These are phyloP conservation scores for Lutjanus argentimaculatus DNA, from an alignment of 2,797 vertebrate genomes.

Conservation along the genomic window DNA sequence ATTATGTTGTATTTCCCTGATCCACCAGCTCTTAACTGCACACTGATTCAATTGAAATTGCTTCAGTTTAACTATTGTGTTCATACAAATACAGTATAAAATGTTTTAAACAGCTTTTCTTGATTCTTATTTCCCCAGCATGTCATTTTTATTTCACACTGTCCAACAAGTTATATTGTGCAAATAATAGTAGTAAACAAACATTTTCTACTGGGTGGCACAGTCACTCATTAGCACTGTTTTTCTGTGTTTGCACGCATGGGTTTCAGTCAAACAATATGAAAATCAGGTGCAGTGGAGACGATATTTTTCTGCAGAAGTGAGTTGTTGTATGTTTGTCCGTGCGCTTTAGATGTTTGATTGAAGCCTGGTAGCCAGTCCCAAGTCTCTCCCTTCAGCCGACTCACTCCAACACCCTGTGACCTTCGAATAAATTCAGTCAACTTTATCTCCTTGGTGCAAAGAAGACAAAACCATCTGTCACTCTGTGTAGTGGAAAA, in stretches of 20 bases:
- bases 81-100: background rate
- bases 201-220: background rate
- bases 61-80: background rate
- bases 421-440: background rate
- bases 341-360: background rate
- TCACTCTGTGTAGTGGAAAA: background rate
- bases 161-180: background rate
- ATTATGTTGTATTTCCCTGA: too few species aligned
- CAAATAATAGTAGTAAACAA: background rate
- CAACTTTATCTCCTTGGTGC: background rate
- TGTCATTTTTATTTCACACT: background rate
- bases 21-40: too few species aligned
- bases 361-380: background rate
- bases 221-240: background rate
- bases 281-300: background rate
- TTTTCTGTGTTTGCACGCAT: too few species aligned
- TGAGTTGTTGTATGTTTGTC: background rate
- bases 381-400: background rate
- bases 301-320: background rate
- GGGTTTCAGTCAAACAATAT: conserved; percentile 1
- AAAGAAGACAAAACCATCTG: conserved; percentile 1
- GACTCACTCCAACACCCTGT: background rate
- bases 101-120: background rate
- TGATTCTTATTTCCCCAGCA: background rate
- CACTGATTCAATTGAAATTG: too few species aligned